These are phyloP conservation scores for Galagoides demidoff DNA, from an alignment of 2,797 vertebrate species.

Conservation along the genomic window DNA sequence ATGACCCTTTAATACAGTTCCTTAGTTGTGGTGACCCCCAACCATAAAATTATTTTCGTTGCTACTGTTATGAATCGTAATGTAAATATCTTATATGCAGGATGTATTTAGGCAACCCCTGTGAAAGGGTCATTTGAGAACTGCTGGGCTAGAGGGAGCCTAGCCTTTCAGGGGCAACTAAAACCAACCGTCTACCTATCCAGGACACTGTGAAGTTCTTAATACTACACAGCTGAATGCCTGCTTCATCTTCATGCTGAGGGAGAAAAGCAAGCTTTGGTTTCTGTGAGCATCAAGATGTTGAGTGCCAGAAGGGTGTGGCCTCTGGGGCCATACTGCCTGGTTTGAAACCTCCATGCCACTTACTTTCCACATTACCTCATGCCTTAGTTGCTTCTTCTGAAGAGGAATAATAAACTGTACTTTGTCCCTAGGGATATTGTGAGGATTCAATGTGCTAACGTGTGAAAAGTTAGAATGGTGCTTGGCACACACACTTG, in stretches of 20 bases:
- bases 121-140: too few species aligned
- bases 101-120: too few species aligned
- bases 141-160: background rate
- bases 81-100: too few species aligned
- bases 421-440: background rate
- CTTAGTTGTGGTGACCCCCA: too few species aligned
- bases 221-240: background rate
- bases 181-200: background rate
- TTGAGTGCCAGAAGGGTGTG: background rate
- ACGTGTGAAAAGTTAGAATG: too few species aligned
- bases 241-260: background rate
- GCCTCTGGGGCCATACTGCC: background rate
- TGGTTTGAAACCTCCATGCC: background rate
- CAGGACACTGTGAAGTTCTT: background rate
- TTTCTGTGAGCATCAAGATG: background rate
- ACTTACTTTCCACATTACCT: background rate
- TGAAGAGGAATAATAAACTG: background rate
- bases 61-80: too few species aligned
- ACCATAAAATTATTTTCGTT: too few species aligned
- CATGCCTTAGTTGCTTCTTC: background rate
- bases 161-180: background rate
- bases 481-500: background rate
- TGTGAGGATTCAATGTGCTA: background rate
- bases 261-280: background rate
- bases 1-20: too few species aligned